These are phyloP conservation scores for Falco berigora DNA, from an alignment of 2,797 vertebrate species.

Conservation along the genomic window DNA sequence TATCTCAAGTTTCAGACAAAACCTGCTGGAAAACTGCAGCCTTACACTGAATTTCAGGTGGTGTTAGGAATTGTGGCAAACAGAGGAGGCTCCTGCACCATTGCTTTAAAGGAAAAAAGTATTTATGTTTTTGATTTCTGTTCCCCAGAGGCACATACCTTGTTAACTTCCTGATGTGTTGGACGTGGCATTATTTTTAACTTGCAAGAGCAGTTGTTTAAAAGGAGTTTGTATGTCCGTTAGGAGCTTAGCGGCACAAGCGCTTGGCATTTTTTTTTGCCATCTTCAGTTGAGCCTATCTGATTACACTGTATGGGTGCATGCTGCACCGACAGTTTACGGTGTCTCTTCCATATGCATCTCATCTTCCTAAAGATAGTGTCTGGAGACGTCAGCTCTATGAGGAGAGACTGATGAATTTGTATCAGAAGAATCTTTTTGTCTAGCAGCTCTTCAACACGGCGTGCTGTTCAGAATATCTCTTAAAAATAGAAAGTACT, in stretches of 20 bases:
- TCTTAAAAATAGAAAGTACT: slow-evolving; percentile 1
- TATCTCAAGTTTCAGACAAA: not conserved
- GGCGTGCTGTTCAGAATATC: not conserved
- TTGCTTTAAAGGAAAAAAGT: not conserved
- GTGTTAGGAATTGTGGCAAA: not conserved
- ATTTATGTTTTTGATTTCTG: not conserved
- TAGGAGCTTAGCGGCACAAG: not conserved
- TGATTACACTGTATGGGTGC: not conserved
- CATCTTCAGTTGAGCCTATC: not conserved
- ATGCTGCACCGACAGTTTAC: not conserved
- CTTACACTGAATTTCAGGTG: not conserved
- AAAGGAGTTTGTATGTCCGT: not conserved
- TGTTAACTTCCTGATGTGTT: not conserved
- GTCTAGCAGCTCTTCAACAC: not conserved
- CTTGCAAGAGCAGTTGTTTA: not conserved
- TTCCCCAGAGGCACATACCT: not conserved
- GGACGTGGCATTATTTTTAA: not conserved
- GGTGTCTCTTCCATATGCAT: not conserved
- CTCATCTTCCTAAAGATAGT: slow-evolving; percentile 5
- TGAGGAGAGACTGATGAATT: not conserved
- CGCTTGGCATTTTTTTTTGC: not conserved
- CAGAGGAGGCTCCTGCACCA: not conserved
- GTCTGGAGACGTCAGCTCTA: not conserved
- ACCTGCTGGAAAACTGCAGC: not conserved
- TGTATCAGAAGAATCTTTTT: not conserved